phyloP scores from a whole-genome alignment of 1,140 invertebrate species.

The Drosophila sp. region DNA sequence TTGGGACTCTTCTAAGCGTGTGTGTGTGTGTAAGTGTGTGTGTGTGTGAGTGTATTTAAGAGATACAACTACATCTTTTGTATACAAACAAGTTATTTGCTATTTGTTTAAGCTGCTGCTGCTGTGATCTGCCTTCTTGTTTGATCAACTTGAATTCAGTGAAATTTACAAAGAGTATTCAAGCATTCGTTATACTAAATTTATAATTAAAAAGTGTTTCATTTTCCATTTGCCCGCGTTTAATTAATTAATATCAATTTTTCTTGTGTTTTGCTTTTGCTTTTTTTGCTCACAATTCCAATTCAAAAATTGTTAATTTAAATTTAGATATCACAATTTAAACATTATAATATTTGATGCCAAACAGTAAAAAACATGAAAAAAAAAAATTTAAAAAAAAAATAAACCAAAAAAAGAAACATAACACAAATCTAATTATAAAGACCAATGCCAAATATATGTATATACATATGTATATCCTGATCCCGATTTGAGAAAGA shows the following conservation, averaged over 20 bases:
- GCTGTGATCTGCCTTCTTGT: slow-evolving; percentile 1
- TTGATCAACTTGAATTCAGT: slow-evolving; percentile 2
- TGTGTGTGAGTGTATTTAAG: slow-evolving; percentile 22
- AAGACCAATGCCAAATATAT: neutral
- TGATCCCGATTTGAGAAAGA: no score
- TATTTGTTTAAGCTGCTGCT: neutral
- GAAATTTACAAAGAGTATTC: slow-evolving; percentile 9
- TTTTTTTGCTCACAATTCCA: slow-evolving; percentile 24
- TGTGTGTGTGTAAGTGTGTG: slow-evolving; percentile 14
- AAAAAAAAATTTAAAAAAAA: slow-evolving; percentile 13
- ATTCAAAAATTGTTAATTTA: slow-evolving; percentile 49
- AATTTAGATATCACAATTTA: slow-evolving; percentile 82
- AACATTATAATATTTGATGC: slow-evolving; percentile 68
- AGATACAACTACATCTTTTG: neutral
- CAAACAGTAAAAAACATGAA: slow-evolving; percentile 30
- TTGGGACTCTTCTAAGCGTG: slow-evolving; percentile 26
- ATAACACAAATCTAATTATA: slow-evolving; percentile 2
- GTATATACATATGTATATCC: neutral
- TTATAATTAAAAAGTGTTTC: slow-evolving; percentile 26
- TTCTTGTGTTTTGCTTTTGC: slow-evolving; percentile 22
- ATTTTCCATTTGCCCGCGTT: neutral
- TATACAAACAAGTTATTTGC: neutral
- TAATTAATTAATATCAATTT: slow-evolving; percentile 59
- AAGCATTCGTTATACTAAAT: slow-evolving; percentile 13
- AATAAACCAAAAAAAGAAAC: neutral